Conservation (phyloP, 2,113 vertebrate genomes). For the Actinemys pallida region DNA sequence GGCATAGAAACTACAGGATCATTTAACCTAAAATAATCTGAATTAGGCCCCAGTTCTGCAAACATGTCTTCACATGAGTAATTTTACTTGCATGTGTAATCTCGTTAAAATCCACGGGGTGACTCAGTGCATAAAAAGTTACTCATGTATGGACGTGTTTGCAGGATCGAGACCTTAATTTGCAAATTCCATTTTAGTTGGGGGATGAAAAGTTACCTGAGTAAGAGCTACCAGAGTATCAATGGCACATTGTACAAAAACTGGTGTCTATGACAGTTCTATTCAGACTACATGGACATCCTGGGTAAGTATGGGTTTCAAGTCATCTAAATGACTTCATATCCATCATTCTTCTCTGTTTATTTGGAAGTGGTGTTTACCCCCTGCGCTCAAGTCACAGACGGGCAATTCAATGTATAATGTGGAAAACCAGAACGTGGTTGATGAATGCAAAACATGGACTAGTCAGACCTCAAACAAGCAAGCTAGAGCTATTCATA, state of each 20-base stretch:
- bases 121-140: not conserved
- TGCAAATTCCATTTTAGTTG: not conserved
- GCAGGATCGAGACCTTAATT: not conserved
- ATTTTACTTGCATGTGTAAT: not conserved
- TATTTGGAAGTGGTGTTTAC: not conserved
- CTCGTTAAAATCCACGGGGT: not conserved
- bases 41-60: not conserved
- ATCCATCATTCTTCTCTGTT: not conserved
- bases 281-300: not conserved
- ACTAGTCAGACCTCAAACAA: not conserved
- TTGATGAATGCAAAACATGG: not conserved
- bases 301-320: not conserved
- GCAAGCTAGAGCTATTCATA: not conserved
- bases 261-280: not conserved
- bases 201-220: not conserved
- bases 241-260: not conserved
- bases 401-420: not conserved
- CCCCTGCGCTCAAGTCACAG: not conserved
- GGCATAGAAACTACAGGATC: not conserved
- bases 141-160: not conserved
- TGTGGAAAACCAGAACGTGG: not conserved
- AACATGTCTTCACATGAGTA: not conserved
- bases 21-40: not conserved
- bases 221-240: not conserved
- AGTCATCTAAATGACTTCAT: not conserved